A percentile compares a stretch with the other conserved stretches of the same genome.
Evolutionary conservation across 1,140 invertebrate species (phyloP).

Genomic region (Pogonomyrmex californicus): DNA sequence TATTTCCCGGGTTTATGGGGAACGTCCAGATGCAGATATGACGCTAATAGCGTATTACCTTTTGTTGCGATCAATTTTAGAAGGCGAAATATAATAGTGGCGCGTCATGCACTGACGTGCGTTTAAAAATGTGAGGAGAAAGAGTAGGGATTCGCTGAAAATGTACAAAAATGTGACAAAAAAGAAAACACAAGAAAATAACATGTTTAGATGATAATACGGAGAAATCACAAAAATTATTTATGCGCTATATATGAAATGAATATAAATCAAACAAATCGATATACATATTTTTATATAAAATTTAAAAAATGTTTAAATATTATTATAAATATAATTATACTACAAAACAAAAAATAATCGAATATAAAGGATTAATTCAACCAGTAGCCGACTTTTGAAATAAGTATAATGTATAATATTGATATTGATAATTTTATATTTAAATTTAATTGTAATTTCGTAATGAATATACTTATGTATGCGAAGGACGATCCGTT

Average conservation of each 20-base stretch:
- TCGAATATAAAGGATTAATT: background rate
- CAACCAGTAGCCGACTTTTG: background rate
- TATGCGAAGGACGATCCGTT: constrained; percentile 22
- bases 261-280: background rate
- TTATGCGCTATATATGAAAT: background rate
- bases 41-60: constrained; percentile 46
- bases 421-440: constrained; percentile 1
- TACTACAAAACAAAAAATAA: background rate
- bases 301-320: constrained; percentile 6
- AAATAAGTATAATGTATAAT: background rate
- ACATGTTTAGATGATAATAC: background rate
- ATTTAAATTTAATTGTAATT: constrained; percentile 10
- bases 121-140: background rate
- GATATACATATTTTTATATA: background rate
- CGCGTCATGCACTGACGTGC: background rate
- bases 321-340: background rate
- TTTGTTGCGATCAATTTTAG: constrained; percentile 54
- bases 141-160: background rate
- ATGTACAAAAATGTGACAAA: no score
- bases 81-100: constrained; percentile 43
- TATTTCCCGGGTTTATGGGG: constrained; percentile 62
- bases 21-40: constrained; percentile 55
- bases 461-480: background rate
- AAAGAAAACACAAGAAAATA: background rate
- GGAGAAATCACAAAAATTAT: background rate